Percentiles rank a stretch among this genome's conserved stretches.
Evolutionary conservation across 2,113 vertebrate species (phyloP).

Genomic region (Perca schrenkii): DNA sequence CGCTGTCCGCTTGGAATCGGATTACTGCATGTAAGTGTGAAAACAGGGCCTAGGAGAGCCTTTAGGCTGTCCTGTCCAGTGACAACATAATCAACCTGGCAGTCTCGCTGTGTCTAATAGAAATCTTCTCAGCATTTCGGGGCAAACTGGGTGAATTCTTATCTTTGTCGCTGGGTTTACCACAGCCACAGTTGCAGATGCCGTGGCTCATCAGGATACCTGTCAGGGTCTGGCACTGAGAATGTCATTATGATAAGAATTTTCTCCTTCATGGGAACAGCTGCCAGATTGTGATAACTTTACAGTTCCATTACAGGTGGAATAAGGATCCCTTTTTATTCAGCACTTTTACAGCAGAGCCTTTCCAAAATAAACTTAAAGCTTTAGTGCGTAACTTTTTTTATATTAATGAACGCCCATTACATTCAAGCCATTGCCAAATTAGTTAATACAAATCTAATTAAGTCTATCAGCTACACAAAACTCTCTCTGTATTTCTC

Average conservation of each 20-base stretch:
- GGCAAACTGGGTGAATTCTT: slow-evolving; percentile 19
- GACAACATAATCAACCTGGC: slow-evolving; percentile 21
- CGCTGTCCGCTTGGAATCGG: slow-evolving; percentile 36
- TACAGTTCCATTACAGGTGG: slow-evolving; percentile 45
- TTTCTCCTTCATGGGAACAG: slow-evolving; percentile 42
- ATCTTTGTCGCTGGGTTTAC: slow-evolving; percentile 30
- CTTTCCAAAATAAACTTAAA: slow-evolving; percentile 11
- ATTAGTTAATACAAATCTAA: too few species aligned
- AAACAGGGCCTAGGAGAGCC: slow-evolving; percentile 37
- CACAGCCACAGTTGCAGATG: slow-evolving; percentile 27
- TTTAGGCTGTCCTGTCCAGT: slow-evolving; percentile 8
- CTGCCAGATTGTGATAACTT: slow-evolving; percentile 52
- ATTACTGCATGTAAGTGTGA: slow-evolving; percentile 34
- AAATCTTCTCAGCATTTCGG: slow-evolving; percentile 39
- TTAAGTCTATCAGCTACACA: too few species aligned
- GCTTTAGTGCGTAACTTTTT: too few species aligned
- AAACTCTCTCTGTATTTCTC: too few species aligned
- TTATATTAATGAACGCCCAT: too few species aligned
- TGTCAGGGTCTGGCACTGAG: slow-evolving; percentile 52
- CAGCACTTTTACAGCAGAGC: neutral
- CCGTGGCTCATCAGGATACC: slow-evolving; percentile 43
- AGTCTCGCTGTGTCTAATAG: slow-evolving; percentile 23
- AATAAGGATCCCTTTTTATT: slow-evolving; percentile 17
- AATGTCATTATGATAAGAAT: slow-evolving; percentile 52
- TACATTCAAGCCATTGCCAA: too few species aligned